Evolutionary conservation across 2,797 vertebrate genomes (phyloP).

Genomic region (Karalla daura): DNA sequence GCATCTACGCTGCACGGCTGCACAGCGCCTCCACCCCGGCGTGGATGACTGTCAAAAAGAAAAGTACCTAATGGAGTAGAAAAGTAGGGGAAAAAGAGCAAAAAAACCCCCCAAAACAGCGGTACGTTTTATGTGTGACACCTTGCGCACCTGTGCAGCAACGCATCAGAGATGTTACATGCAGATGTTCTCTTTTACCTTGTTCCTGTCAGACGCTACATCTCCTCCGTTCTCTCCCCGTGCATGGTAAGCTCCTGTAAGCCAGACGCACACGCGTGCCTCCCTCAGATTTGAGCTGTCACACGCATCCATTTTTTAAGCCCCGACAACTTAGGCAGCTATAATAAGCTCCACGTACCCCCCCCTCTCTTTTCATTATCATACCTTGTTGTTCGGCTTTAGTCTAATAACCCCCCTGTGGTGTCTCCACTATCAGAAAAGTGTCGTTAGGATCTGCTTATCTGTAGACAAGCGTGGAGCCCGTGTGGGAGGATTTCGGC

Average conservation of each 20-base stretch:
- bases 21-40: not conserved
- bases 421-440: slow-evolving; percentile 20
- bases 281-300: slow-evolving; percentile 24
- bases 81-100: slow-evolving; percentile 1
- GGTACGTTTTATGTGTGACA: not conserved
- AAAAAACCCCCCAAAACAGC: not conserved
- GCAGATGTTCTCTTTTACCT: not conserved
- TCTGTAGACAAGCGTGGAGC: slow-evolving; percentile 32
- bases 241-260: slow-evolving; percentile 12
- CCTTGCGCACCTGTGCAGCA: not conserved
- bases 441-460: slow-evolving; percentile 39
- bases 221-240: slow-evolving; percentile 1
- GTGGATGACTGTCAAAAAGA: slow-evolving; percentile 12
- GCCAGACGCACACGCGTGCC: slow-evolving; percentile 8
- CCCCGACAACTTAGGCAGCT: slow-evolving; percentile 19
- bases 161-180: not conserved
- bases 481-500: slow-evolving; percentile 32
- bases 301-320: slow-evolving; percentile 6
- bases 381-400: slow-evolving; percentile 6
- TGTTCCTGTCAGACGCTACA: not conserved
- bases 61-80: slow-evolving; percentile 3
- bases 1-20: slow-evolving; percentile 12
- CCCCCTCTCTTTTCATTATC: slow-evolving; percentile 5
- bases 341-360: slow-evolving; percentile 30
- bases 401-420: not conserved